phyloP scores from a whole-genome alignment of 1,140 invertebrate species.

The Drosophila sproati region DNA sequence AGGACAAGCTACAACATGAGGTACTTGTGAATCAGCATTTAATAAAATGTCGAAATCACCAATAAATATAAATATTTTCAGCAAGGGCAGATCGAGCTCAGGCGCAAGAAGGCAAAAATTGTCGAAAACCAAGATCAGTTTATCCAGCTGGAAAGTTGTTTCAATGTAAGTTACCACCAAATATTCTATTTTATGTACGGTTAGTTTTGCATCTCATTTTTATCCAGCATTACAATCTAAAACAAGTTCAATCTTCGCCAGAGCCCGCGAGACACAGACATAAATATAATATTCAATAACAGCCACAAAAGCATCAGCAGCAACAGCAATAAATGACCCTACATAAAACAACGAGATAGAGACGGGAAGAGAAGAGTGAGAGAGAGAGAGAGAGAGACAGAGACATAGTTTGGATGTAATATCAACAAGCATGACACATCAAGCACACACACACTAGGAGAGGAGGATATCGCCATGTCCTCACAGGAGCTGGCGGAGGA shows the following conservation, averaged over 20 bases:
- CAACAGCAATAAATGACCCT: no score
- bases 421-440: no score
- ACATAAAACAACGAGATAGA: no score
- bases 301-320: no score
- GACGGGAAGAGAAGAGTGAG: no score
- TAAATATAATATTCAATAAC: no score
- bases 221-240: neutral
- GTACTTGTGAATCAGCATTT: neutral
- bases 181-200: neutral
- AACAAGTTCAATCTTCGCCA: conserved; percentile 4
- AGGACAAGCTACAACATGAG: neutral
- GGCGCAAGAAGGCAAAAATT: neutral
- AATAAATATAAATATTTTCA: neutral
- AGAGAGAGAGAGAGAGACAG: no score
- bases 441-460: no score
- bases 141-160: neutral
- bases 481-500: no score
- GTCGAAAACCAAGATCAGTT: neutral
- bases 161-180: neutral
- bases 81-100: neutral
- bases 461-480: no score
- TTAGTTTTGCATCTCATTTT: neutral
- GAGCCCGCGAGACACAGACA: no score
- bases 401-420: no score
- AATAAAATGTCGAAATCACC: neutral